A percentile compares a stretch with the other conserved stretches of the same genome.
Conservation (phyloP, 2,888 invertebrate genomes). For the Lamproptera curius region DNA sequence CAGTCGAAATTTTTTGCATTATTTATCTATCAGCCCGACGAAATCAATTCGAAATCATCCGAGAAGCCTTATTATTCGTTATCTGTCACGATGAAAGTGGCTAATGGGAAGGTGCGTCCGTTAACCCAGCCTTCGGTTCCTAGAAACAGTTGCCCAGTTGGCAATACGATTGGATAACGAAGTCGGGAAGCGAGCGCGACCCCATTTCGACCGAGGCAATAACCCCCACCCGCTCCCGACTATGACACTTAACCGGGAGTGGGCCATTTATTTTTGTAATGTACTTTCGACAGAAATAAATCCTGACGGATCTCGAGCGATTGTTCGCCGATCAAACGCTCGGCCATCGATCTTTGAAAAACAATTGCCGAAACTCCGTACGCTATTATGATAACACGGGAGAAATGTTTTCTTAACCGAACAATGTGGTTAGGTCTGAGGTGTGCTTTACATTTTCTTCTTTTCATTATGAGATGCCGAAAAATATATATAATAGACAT, state of each 20-base stretch:
- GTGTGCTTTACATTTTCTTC: too few relatives aligned
- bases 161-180: constrained; percentile 24
- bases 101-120: constrained; percentile 9
- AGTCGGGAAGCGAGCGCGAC: constrained; percentile 32
- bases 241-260: constrained; percentile 45
- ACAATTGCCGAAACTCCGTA: constrained; percentile 1
- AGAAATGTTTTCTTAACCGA: too few relatives aligned
- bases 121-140: constrained; percentile 7
- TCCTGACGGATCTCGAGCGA: constrained; percentile 42
- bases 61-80: not conserved
- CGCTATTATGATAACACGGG: not conserved
- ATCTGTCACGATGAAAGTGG: constrained; percentile 6
- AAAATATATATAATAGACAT: too few relatives aligned
- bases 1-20: too few relatives aligned
- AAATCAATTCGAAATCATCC: not conserved
- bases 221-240: constrained; percentile 36
- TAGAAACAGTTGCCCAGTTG: constrained; percentile 20
- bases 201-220: constrained; percentile 40
- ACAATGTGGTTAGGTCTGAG: too few relatives aligned
- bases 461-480: too few relatives aligned
- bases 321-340: constrained; percentile 36
- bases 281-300: constrained; percentile 44
- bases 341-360: not conserved
- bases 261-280: constrained; percentile 47
- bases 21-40: too few relatives aligned